These are phyloP conservation scores for Sander vitreus DNA, from an alignment of 2,113 vertebrate genomes.

Conservation along the genomic window DNA sequence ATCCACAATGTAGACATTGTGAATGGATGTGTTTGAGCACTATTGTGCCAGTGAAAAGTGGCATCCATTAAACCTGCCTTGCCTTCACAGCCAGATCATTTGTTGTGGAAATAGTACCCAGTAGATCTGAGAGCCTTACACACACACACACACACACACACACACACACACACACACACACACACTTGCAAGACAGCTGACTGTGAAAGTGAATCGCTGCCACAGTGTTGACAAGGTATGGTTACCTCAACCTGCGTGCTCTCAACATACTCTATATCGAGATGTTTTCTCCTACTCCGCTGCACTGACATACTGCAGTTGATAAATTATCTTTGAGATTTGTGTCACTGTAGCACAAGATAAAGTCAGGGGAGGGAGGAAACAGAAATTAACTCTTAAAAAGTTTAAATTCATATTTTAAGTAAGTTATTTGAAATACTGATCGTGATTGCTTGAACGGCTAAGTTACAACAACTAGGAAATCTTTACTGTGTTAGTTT, in stretches of 20 bases:
- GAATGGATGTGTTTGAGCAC: constrained; percentile 37
- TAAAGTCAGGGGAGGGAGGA: constrained; percentile 5
- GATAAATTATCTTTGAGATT: constrained; percentile 34
- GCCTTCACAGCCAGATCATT: constrained; percentile 26
- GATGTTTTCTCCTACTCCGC: neutral
- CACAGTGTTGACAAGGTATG: constrained; percentile 36
- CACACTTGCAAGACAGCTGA: constrained; percentile 23
- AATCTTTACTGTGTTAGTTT: constrained; percentile 14
- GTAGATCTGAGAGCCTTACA: neutral
- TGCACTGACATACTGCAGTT: constrained; percentile 26
- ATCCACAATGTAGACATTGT: constrained; percentile 39
- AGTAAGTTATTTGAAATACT: neutral
- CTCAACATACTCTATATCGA: constrained; percentile 25
- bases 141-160: neutral
- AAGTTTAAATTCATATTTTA: constrained; percentile 9
- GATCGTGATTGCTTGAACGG: neutral
- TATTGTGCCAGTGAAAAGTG: constrained; percentile 29
- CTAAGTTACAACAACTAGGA: constrained; percentile 4
- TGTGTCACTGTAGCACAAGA: constrained; percentile 26
- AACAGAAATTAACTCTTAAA: neutral
- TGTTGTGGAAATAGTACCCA: constrained; percentile 18
- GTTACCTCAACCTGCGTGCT: constrained; percentile 23
- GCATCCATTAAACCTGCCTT: constrained; percentile 43
- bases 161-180: neutral
- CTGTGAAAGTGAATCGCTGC: constrained; percentile 30